Conservation (phyloP, 1,140 invertebrate species). For the Aporrectodea caliginosa region DNA sequence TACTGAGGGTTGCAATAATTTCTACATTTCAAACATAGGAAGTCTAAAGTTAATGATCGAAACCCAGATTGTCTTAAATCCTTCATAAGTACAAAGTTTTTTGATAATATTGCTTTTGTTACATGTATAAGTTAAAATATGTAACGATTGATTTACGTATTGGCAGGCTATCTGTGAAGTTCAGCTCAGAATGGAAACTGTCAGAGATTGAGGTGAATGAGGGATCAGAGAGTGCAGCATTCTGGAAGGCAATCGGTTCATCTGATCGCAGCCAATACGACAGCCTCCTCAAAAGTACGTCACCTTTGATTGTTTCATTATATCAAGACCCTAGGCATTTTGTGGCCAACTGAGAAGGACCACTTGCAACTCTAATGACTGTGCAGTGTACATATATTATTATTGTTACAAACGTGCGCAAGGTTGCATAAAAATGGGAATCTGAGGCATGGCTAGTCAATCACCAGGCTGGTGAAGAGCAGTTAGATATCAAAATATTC, state of each 20-base stretch:
- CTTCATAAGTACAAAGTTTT: neutral
- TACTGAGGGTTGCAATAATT: neutral
- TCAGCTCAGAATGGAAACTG: neutral
- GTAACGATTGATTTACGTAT: neutral
- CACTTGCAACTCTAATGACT: neutral
- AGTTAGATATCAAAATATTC: too few relatives aligned
- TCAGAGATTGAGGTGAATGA: neutral
- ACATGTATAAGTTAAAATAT: neutral
- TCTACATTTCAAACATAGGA: neutral
- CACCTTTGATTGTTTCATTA: neutral
- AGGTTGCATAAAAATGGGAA: neutral
- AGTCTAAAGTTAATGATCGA: too few relatives aligned
- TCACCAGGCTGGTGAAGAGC: too few relatives aligned
- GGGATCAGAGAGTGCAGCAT: neutral
- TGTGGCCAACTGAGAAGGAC: neutral
- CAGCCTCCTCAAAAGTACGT: neutral
- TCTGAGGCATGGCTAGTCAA: too few relatives aligned
- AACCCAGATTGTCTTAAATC: too few relatives aligned
- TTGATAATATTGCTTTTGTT: neutral
- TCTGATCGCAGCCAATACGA: neutral
- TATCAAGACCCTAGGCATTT: too few relatives aligned
- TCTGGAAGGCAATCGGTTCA: neutral
- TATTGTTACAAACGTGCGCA: neutral
- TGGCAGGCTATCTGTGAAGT: neutral
- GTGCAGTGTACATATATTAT: neutral